Evolutionary conservation across 2,113 vertebrate genomes (phyloP).

Genomic region (Beaufortia kweichowensis): DNA sequence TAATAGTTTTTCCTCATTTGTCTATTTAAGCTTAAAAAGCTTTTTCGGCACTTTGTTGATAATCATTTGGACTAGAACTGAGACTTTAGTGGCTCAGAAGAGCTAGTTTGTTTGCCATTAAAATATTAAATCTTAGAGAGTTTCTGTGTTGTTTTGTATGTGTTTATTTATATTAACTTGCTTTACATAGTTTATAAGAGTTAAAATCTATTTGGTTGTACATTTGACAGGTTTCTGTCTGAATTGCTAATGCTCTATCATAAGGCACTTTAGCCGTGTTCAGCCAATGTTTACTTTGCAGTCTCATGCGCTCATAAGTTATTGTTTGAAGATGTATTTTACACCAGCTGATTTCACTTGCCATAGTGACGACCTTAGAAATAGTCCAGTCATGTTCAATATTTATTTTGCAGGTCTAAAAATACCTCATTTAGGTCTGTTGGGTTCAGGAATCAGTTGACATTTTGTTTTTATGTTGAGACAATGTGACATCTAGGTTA

Average conservation of each 20-base stretch:
- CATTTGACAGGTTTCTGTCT: background rate
- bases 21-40: constrained; percentile 9
- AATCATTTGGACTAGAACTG: background rate
- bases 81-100: background rate
- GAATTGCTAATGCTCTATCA: background rate
- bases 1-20: too few species aligned
- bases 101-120: background rate
- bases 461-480: background rate
- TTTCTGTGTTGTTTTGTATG: background rate
- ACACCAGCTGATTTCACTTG: background rate
- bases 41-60: background rate
- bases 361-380: background rate
- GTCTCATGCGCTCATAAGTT: background rate
- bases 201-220: background rate
- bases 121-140: background rate
- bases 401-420: background rate
- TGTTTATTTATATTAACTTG: background rate
- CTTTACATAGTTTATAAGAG: background rate
- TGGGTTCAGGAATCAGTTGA: background rate
- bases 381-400: background rate
- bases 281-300: constrained; percentile 21
- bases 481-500: background rate
- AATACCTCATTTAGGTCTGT: background rate
- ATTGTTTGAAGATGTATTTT: background rate
- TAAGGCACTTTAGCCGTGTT: constrained; percentile 16